Percentiles rank a stretch among this genome's conserved stretches.
These are phyloP conservation scores for Cephus nigrinus DNA, from an alignment of 2,888 invertebrate species.

Conservation along the genomic window DNA sequence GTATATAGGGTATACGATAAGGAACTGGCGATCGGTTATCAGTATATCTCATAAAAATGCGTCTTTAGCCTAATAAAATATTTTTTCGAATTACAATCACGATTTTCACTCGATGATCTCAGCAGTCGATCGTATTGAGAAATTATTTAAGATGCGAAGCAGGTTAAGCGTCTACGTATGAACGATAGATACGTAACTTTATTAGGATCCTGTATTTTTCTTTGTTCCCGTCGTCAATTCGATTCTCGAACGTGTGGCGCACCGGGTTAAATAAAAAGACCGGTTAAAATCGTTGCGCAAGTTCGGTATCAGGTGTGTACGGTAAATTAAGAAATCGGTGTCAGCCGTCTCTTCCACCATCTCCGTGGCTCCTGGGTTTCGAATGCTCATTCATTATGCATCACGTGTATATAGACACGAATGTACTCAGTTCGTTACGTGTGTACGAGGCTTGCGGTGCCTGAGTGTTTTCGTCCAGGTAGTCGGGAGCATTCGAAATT, in stretches of 20 bases:
- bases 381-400: conserved; percentile 12
- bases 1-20: background rate
- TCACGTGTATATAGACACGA: conserved; percentile 1
- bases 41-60: background rate
- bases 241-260: background rate
- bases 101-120: background rate
- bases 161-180: background rate
- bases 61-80: background rate
- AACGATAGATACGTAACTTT: background rate
- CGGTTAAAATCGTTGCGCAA: conserved; percentile 21
- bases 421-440: background rate
- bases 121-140: background rate
- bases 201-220: background rate
- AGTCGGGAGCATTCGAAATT: background rate
- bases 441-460: background rate
- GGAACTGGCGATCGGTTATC: background rate
- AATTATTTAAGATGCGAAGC: background rate
- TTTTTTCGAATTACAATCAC: background rate
- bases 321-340: conserved; percentile 23
- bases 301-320: conserved; percentile 21
- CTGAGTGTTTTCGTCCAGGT: background rate
- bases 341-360: conserved; percentile 10
- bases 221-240: background rate
- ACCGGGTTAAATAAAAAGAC: conserved; percentile 1
- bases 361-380: conserved; percentile 6